phyloP scores from a whole-genome alignment of 2,113 vertebrate species.

The Loxodonta africana region DNA sequence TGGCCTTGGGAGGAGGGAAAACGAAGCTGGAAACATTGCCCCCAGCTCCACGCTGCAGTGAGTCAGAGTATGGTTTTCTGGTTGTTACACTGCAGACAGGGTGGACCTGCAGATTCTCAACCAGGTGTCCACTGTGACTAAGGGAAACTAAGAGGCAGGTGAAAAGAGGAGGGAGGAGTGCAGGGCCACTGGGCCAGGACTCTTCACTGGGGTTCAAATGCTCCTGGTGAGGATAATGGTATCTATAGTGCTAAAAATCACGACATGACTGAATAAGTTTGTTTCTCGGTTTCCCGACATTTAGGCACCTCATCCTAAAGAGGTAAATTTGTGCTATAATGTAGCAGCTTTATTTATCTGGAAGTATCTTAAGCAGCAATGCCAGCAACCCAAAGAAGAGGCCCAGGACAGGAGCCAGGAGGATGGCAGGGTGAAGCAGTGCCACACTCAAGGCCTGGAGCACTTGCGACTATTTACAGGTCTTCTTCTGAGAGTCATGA shows the following conservation, averaged over 20 bases:
- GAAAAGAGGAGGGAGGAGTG: no score
- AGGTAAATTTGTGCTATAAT: not conserved
- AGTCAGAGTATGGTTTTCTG: not conserved
- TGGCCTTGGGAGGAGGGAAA: not conserved
- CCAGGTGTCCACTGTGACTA: not conserved
- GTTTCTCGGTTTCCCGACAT: not conserved
- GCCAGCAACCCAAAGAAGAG: not conserved
- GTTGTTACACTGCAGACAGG: not conserved
- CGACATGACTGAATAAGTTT: not conserved
- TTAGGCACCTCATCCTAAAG: not conserved
- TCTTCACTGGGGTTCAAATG: not conserved
- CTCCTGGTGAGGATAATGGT: not conserved
- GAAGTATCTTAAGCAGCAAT: not conserved
- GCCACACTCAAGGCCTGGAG: not conserved
- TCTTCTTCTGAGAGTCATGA: constrained; percentile 10
- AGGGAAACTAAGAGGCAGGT: not conserved
- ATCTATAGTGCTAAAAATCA: not conserved
- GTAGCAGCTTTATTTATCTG: not conserved
- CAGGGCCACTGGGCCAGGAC: not conserved
- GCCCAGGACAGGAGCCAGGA: not conserved
- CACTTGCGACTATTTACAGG: not conserved
- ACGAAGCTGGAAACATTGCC: not conserved
- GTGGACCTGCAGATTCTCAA: not conserved
- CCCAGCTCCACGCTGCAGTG: not conserved
- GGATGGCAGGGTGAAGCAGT: not conserved